These are phyloP conservation scores for Glyphotaelius pellucidus DNA, from an alignment of 2,888 invertebrate genomes.

Conservation along the genomic window DNA sequence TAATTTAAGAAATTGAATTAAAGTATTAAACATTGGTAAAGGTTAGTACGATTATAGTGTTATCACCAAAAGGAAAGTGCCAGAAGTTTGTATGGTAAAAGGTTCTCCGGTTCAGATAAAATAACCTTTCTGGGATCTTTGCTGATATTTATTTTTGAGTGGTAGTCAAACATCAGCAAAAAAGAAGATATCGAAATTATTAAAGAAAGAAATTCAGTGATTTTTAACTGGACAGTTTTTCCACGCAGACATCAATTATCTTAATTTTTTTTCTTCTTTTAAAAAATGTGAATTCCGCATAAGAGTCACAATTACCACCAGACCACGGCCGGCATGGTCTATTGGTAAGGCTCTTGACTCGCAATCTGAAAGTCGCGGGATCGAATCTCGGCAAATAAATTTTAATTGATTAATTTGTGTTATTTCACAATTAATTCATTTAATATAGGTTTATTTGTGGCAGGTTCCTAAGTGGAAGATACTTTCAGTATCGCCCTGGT, in stretches of 20 bases:
- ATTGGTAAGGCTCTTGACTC: too few species aligned
- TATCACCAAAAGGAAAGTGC: background rate
- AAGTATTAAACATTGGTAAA: slow-evolving; percentile 16
- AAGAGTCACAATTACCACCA: too few species aligned
- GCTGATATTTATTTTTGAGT: background rate
- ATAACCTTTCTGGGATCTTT: background rate
- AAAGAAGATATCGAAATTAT: background rate
- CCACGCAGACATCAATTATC: background rate
- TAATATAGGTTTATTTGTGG: too few species aligned
- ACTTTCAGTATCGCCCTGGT: too few species aligned
- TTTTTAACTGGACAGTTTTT: background rate
- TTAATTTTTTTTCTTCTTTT: too few species aligned
- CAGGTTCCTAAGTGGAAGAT: too few species aligned
- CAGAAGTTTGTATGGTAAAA: background rate
- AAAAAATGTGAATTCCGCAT: too few species aligned
- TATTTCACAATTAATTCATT: too few species aligned
- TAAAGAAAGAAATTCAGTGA: background rate
- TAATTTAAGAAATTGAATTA: background rate
- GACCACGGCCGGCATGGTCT: too few species aligned
- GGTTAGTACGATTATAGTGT: slow-evolving; percentile 60
- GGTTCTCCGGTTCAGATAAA: background rate
- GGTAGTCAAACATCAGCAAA: background rate
- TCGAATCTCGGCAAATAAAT: too few species aligned
- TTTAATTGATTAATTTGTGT: too few species aligned
- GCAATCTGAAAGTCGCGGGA: too few species aligned